phyloP scores from a whole-genome alignment of 2,888 invertebrate species.

The Coecobrya sp. region DNA sequence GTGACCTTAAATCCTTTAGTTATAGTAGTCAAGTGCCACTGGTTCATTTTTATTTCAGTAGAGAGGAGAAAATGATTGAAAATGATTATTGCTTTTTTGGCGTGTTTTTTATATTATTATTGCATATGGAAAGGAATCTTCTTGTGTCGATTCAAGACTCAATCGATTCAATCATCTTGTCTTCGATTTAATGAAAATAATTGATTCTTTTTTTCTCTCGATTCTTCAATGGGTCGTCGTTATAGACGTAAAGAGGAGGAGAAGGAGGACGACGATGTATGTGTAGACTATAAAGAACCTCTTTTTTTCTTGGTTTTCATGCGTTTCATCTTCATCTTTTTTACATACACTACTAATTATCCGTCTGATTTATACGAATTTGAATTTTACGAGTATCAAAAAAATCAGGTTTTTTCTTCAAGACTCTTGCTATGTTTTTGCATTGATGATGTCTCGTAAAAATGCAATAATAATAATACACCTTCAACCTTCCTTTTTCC shows the following conservation, averaged over 20 bases:
- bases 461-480: conserved; percentile 49
- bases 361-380: conserved; percentile 64
- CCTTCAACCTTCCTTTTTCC: conserved; percentile 29
- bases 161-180: conserved; percentile 41
- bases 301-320: not conserved
- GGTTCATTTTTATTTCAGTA: not conserved
- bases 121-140: conserved; percentile 7
- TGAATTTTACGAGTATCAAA: conserved; percentile 57
- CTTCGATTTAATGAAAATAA: conserved; percentile 62
- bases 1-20: conserved; percentile 44
- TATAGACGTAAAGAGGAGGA: too few relatives aligned
- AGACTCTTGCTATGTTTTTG: not conserved
- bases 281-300: not conserved
- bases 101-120: conserved; percentile 28
- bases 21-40: not conserved
- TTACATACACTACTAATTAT: conserved; percentile 66
- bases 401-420: conserved; percentile 70
- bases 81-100: conserved; percentile 58
- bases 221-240: conserved; percentile 7
- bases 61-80: conserved; percentile 53
- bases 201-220: conserved; percentile 66
- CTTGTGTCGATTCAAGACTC: conserved; percentile 4
- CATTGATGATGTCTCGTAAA: conserved; percentile 47
- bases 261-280: too few relatives aligned
- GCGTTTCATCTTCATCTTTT: not conserved